These are phyloP conservation scores for Peromyscus aztecus DNA, from an alignment of 2,797 vertebrate species.

Conservation along the genomic window DNA sequence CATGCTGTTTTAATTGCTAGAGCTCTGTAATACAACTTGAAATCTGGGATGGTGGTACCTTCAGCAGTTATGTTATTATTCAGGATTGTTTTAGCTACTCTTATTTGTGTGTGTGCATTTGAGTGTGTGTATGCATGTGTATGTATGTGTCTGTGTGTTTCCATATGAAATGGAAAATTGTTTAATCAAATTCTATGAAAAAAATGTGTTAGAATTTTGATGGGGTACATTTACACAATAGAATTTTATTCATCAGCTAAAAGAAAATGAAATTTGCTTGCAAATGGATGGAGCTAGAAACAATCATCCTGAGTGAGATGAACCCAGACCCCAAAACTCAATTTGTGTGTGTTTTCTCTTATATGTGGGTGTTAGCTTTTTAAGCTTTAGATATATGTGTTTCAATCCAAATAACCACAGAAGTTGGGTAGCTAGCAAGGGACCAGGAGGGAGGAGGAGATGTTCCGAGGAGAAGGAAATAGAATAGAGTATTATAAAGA, in stretches of 20 bases:
- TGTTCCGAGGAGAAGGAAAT: background rate
- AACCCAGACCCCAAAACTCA: background rate
- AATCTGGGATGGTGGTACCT: background rate
- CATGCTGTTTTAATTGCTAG: background rate
- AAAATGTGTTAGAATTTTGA: too few species aligned
- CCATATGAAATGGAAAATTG: background rate
- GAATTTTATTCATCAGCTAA: background rate
- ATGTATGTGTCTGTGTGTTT: background rate
- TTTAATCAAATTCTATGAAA: background rate
- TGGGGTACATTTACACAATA: background rate
- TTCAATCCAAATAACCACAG: background rate
- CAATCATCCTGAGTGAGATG: background rate
- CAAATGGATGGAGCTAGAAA: background rate
- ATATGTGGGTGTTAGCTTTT: background rate
- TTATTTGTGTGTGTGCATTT: background rate
- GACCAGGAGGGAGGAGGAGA: background rate
- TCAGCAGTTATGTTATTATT: background rate
- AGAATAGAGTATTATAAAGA: background rate
- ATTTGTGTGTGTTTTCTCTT: background rate
- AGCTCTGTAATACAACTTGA: background rate
- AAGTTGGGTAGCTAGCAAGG: background rate
- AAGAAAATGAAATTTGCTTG: background rate
- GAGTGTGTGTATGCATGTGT: background rate
- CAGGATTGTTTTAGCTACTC: background rate
- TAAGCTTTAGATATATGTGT: background rate